These are phyloP conservation scores for Epirrhoe tristata DNA, from an alignment of 2,888 invertebrate species.

Conservation along the genomic window DNA sequence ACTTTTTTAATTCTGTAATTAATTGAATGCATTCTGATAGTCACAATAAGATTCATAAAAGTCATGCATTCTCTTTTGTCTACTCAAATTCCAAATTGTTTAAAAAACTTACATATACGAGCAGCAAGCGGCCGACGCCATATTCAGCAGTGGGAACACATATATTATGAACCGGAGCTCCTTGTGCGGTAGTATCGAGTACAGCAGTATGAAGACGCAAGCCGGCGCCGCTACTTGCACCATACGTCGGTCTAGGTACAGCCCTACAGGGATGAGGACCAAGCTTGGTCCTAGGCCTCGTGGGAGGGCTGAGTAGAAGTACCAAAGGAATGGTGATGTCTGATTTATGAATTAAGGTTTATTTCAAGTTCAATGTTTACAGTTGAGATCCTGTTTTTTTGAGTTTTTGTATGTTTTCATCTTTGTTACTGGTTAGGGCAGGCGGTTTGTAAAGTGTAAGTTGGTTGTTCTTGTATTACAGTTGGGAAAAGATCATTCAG, in stretches of 20 bases:
- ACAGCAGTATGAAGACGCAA: constrained; percentile 93
- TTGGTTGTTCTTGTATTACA: too few species aligned
- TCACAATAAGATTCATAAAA: neutral
- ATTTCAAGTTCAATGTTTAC: neutral
- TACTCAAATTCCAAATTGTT: too few species aligned
- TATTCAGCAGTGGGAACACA: constrained; percentile 96
- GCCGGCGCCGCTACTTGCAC: constrained; percentile 89
- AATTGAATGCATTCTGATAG: too few species aligned
- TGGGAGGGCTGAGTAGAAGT: constrained; percentile 98
- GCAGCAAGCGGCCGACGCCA: constrained; percentile 94
- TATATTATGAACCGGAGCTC: constrained; percentile 99
- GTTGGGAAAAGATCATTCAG: too few species aligned
- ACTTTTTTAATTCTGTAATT: too few species aligned
- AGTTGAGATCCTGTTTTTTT: neutral
- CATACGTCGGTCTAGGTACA: constrained; percentile 89
- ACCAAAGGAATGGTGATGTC: constrained; percentile 98
- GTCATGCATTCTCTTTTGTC: neutral
- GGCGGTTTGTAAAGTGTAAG: too few species aligned
- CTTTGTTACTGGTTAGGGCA: too few species aligned
- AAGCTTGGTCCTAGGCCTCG: constrained; percentile 94
- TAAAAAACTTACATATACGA: constrained; percentile 91
- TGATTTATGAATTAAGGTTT: constrained; percentile 65
- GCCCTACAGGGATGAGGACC: constrained; percentile 91
- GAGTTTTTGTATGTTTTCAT: too few species aligned
- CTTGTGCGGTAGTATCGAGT: constrained; percentile 98